Percentiles rank a stretch among this genome's conserved stretches.
These are phyloP conservation scores for Sinosuthora webbiana DNA, from an alignment of 2,113 vertebrate species.

Conservation along the genomic window DNA sequence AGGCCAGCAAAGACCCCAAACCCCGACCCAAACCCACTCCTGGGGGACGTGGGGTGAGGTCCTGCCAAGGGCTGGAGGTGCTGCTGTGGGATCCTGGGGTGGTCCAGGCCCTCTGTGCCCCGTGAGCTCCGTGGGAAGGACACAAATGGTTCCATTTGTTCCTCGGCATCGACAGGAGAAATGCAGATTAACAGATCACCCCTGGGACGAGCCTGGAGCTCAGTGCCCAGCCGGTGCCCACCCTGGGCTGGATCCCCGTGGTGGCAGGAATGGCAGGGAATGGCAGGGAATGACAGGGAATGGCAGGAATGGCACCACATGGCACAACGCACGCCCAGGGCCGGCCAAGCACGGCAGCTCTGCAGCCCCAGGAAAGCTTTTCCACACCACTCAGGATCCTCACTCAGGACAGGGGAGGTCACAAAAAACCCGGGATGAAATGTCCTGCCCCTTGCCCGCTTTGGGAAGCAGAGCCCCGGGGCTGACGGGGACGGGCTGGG, in stretches of 20 bases:
- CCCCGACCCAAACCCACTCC: too few species aligned
- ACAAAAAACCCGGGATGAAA: neutral
- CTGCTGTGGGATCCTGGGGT: accelerated
- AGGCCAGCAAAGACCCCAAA: too few species aligned
- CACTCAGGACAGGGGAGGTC: accelerated
- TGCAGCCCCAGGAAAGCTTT: too few species aligned
- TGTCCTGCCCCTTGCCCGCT: accelerated
- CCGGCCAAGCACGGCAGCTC: too few species aligned
- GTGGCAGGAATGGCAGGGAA: neutral
- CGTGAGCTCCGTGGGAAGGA: neutral
- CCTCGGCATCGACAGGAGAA: too few species aligned
- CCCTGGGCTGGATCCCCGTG: too few species aligned
- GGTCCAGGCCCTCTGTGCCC: neutral
- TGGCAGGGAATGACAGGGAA: neutral
- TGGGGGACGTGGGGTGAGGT: too few species aligned
- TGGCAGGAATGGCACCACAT: too few species aligned
- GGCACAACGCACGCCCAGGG: too few species aligned
- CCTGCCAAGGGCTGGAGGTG: neutral
- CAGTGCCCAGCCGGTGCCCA: accelerated
- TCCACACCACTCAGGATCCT: neutral
- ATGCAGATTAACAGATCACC: too few species aligned
- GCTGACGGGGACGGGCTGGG: neutral
- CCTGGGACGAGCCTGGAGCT: neutral
- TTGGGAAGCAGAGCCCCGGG: neutral
- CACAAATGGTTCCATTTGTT: too few species aligned